Conservation (phyloP, 2,888 invertebrate species). For the Dynastes grantii region DNA sequence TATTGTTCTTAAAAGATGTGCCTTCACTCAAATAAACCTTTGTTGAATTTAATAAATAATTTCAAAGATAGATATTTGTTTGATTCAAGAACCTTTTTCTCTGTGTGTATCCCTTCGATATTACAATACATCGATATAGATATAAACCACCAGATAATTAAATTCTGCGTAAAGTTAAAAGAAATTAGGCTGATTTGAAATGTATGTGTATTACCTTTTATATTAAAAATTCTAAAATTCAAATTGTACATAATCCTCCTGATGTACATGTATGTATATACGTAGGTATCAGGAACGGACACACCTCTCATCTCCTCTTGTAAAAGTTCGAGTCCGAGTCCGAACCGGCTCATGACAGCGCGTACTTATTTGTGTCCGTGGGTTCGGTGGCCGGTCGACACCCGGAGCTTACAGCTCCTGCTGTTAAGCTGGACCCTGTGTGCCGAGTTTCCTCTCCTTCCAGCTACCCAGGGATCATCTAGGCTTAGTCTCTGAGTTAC, state of each 20-base stretch:
- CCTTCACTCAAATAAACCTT: too few relatives aligned
- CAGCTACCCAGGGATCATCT: conserved; percentile 53
- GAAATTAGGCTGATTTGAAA: too few relatives aligned
- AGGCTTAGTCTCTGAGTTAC: conserved; percentile 53
- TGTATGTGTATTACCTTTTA: too few relatives aligned
- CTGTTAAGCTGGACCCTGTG: conserved; percentile 54
- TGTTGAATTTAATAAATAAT: too few relatives aligned
- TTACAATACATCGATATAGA: too few relatives aligned
- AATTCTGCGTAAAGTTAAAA: too few relatives aligned
- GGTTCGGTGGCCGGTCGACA: conserved; percentile 69
- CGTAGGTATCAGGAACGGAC: conserved; percentile 52
- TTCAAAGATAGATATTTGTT: too few relatives aligned
- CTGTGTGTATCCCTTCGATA: too few relatives aligned
- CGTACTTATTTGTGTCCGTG: conserved; percentile 64
- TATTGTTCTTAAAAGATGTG: too few relatives aligned
- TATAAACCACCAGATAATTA: too few relatives aligned
- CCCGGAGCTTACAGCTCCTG: conserved; percentile 61
- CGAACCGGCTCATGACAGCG: conserved; percentile 54
- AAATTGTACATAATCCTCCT: conserved; percentile 24
- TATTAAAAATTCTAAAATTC: conserved; percentile 15
- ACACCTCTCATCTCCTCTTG: conserved; percentile 53
- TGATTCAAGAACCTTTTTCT: too few relatives aligned
- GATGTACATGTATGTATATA: conserved; percentile 18
- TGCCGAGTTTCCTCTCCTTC: conserved; percentile 49
- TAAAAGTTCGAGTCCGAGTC: conserved; percentile 51